Evolutionary conservation across 2,113 vertebrate genomes (phyloP).

Genomic region (Halichoeres trimaculatus): DNA sequence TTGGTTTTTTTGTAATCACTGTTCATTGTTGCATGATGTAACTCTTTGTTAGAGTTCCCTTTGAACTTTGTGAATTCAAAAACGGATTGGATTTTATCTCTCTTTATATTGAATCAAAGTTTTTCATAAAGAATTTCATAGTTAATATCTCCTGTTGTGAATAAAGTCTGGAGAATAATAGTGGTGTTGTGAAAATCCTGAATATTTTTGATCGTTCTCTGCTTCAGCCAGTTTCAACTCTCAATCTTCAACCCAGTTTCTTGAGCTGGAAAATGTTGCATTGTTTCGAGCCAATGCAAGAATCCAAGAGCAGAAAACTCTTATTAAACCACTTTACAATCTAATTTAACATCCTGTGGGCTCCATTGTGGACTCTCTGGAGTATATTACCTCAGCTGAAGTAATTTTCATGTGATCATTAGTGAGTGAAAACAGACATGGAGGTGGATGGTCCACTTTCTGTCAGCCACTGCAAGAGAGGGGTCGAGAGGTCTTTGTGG

Average conservation of each 20-base stretch:
- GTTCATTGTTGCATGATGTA: background rate
- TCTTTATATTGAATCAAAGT: too few species aligned
- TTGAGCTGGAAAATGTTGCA: constrained; percentile 3
- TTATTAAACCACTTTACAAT: constrained; percentile 61
- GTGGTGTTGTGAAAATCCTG: background rate
- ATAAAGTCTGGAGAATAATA: background rate
- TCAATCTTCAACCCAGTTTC: background rate
- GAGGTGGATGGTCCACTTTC: constrained; percentile 45
- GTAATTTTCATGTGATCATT: constrained; percentile 54
- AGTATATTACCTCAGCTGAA: constrained; percentile 59
- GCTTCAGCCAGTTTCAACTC: background rate
- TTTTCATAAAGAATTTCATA: too few species aligned
- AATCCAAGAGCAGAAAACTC: constrained; percentile 35
- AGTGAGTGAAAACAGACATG: constrained; percentile 24
- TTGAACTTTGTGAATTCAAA: background rate
- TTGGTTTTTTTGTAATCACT: background rate
- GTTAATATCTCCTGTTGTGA: background rate
- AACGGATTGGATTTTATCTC: too few species aligned
- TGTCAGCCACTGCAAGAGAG: constrained; percentile 54
- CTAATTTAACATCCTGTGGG: constrained; percentile 57
- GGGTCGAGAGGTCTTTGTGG: constrained; percentile 60
- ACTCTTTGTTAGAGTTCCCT: background rate
- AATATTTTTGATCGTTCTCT: constrained; percentile 1
- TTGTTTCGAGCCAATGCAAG: constrained; percentile 19
- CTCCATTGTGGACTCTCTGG: constrained; percentile 38